Percentiles rank a stretch among this genome's conserved stretches.
Evolutionary conservation across 2,888 invertebrate species (phyloP).

Genomic region (Archips crataeganus): DNA sequence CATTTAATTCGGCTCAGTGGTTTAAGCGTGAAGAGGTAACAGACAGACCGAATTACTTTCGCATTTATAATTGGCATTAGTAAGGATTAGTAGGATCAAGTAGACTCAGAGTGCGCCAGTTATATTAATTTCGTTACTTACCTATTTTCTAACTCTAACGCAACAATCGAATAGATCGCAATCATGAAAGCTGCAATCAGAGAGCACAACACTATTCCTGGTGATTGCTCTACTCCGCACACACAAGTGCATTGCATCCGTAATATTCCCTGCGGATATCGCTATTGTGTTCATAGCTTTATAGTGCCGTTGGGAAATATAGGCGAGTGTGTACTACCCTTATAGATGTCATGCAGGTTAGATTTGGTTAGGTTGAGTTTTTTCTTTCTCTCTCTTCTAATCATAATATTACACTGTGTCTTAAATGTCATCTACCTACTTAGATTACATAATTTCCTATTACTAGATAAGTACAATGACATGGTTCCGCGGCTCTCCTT

Average conservation of each 20-base stretch:
- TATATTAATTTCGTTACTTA: neutral
- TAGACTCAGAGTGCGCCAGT: neutral
- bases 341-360: slow-evolving; percentile 21
- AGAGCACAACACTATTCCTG: slow-evolving; percentile 36
- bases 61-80: too few species aligned
- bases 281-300: slow-evolving; percentile 54
- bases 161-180: slow-evolving; percentile 7
- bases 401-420: too few species aligned
- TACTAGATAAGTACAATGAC: too few species aligned
- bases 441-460: too few species aligned
- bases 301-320: slow-evolving; percentile 69
- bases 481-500: too few species aligned
- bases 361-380: neutral
- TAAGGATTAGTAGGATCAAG: neutral
- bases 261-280: slow-evolving; percentile 46
- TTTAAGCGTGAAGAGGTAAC: too few species aligned
- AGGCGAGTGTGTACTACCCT: slow-evolving; percentile 46
- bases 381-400: too few species aligned
- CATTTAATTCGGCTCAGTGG: too few species aligned
- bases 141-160: neutral
- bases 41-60: too few species aligned
- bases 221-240: slow-evolving; percentile 38
- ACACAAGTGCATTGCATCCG: slow-evolving; percentile 49
- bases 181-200: slow-evolving; percentile 35
- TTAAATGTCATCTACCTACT: too few species aligned